A percentile compares a stretch with the other conserved stretches of the same genome.
These are phyloP conservation scores for Colostygia pectinataria DNA, from an alignment of 2,888 invertebrate genomes.

Conservation along the genomic window DNA sequence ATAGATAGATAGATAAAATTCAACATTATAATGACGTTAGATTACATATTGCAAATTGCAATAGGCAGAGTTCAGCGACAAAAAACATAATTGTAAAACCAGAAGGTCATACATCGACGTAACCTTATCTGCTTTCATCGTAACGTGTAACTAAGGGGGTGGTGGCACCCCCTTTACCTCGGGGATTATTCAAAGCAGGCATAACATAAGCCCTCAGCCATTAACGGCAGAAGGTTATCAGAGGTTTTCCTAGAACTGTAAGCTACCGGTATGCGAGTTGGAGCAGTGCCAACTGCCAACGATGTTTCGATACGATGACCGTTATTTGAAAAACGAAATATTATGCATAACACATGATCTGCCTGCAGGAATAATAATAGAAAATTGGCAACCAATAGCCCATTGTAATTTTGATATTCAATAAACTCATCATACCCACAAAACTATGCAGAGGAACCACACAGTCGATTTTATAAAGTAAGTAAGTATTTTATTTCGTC, in stretches of 20 bases:
- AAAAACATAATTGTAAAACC: constrained; percentile 37
- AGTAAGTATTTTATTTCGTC: too few species aligned
- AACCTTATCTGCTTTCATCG: constrained; percentile 49
- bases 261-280: constrained; percentile 43
- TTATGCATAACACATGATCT: constrained; percentile 29
- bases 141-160: constrained; percentile 32
- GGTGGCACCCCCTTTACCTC: constrained; percentile 37
- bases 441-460: too few species aligned
- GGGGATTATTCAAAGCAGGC: constrained; percentile 62
- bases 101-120: constrained; percentile 52
- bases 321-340: constrained; percentile 46
- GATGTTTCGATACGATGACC: constrained; percentile 42
- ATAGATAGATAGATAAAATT: too few species aligned
- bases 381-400: too few species aligned
- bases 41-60: too few species aligned
- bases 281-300: constrained; percentile 61
- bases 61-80: constrained; percentile 48
- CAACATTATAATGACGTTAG: too few species aligned
- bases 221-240: constrained; percentile 64
- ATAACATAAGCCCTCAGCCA: constrained; percentile 61
- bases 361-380: constrained; percentile 11
- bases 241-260: constrained; percentile 58
- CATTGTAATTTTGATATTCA: neutral
- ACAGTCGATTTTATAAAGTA: too few species aligned
- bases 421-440: neutral